Base-by-base conservation (phyloP, 35 echinoderm and acorn worm genomes). In the Eucidaris tribuloides region DNA sequence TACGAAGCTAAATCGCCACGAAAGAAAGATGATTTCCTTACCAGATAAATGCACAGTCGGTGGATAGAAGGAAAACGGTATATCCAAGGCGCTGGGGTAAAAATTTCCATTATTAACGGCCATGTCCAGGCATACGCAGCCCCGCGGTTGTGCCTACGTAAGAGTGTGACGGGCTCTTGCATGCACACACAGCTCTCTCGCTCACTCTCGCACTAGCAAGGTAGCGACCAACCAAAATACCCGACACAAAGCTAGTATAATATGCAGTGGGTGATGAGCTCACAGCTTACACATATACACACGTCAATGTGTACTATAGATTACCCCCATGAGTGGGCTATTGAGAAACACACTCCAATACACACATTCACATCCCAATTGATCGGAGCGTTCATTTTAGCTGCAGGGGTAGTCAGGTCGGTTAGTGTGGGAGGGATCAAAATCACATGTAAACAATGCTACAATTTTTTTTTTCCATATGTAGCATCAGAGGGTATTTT, bases 41-140 rank as follows among this genome's bases (percentile, higher is more conserved):
- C 91, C 91, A 79, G 91, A 45, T 71, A 93, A 84, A 77, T 88
- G 85, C 66, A 93, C 38, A 32, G 91, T 80, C 56, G 85, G 90
- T 20, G 90, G 85, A 79, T 89, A 93, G 56, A 86, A 88, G 24
- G 91, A 85, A 80, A 88, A 93, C 5, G 91, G 81, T 77, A 93
- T 58, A 40, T 93, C 91, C 85, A 93, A 79, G 29, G 85, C 59
- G 63, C 68, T 66, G 20, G 79, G 91, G 66, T 93, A 93, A 60
- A 93, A 79, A 78, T 82, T 88, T 46, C 91, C 91, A 81, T 93
- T 93, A 88, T 93, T 93, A 63, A 93, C 91, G 70, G 91, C 91
- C 91, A 93, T 93, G 80, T 88, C 81, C 80, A 61, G 68, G 68
- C 68, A 40, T 74, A 74, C 65, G 65, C 31, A 64, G n/a, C n/a